Percentiles rank a stretch among this genome's conserved stretches.
These are phyloP conservation scores for Monoplex corrugatus DNA, from an alignment of 2,888 invertebrate genomes.

Conservation along the genomic window DNA sequence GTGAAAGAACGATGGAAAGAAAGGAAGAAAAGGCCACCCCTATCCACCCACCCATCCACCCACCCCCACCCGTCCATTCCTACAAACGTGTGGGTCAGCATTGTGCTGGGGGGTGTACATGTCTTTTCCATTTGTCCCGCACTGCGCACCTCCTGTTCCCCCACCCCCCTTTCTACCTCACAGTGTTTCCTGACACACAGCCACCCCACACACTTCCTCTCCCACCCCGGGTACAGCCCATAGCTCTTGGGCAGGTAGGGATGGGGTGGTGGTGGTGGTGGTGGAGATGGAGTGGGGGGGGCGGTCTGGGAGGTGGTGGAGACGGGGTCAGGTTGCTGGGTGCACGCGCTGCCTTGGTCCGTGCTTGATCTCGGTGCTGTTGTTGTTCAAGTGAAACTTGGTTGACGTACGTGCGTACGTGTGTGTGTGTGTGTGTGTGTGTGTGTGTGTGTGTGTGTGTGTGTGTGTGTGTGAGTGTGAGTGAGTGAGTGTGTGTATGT, in stretches of 20 bases:
- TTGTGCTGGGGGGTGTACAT: too few species aligned
- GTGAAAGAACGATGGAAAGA: too few species aligned
- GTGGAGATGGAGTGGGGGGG: too few species aligned
- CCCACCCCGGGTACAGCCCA: background rate
- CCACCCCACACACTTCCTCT: conserved; percentile 15
- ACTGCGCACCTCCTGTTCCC: background rate
- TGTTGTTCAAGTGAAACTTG: too few species aligned
- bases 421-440: conserved; percentile 1
- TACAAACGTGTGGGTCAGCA: background rate
- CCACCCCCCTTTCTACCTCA: too few species aligned
- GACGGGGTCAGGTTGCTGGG: conserved; percentile 40
- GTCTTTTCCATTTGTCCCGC: conserved; percentile 37
- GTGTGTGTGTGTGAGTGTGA: too few species aligned
- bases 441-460: conserved; percentile 2
- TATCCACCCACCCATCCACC: background rate
- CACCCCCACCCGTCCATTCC: background rate
- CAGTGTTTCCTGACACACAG: conserved; percentile 18
- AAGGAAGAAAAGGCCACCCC: too few species aligned
- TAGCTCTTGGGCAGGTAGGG: too few species aligned
- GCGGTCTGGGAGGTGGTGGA: too few species aligned
- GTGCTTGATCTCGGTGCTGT: too few species aligned
- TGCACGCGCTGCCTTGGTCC: background rate
- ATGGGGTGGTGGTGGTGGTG: too few species aligned
- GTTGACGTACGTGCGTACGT: background rate
- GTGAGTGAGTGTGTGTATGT: too few species aligned